These are phyloP conservation scores for Zaprionus taronus DNA, from an alignment of 1,140 invertebrate genomes.

Conservation along the genomic window DNA sequence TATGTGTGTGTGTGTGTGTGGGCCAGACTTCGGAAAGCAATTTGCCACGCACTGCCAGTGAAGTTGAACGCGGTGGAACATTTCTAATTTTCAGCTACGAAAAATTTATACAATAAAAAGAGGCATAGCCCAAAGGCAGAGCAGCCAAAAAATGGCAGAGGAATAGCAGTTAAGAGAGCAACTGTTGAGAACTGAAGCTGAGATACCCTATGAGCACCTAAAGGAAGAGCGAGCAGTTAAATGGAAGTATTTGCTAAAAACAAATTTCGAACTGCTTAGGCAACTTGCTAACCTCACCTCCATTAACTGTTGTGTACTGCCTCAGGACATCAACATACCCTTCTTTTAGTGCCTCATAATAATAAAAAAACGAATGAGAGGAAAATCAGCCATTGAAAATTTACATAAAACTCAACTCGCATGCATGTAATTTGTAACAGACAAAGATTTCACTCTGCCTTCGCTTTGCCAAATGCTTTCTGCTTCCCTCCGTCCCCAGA, in stretches of 20 bases:
- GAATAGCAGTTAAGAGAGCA: conserved; percentile 16
- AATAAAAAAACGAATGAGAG: conserved; percentile 17
- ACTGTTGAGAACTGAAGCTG: background rate
- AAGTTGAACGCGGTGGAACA: conserved; percentile 80
- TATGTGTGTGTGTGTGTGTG: conserved; percentile 26
- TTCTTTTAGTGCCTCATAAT: background rate
- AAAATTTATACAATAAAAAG: conserved; percentile 78
- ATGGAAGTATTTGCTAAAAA: no score
- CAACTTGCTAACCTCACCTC: background rate
- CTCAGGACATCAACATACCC: background rate
- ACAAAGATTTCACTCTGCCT: conserved; percentile 63
- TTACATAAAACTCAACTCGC: conserved; percentile 58
- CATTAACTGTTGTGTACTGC: background rate
- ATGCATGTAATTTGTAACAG: conserved; percentile 58
- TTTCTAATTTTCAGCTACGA: conserved; percentile 83
- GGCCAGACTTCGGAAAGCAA: conserved; percentile 78
- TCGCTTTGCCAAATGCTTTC: conserved; percentile 17
- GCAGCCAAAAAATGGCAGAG: conserved; percentile 18
- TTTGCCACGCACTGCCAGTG: conserved; percentile 82
- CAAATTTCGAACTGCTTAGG: background rate
- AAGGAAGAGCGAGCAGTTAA: background rate
- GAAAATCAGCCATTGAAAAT: conserved; percentile 38
- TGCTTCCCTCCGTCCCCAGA: background rate
- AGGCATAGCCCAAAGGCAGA: conserved; percentile 45
- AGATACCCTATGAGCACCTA: background rate